Conservation (phyloP, 2,888 invertebrate genomes). For the Tholera decimalis region DNA sequence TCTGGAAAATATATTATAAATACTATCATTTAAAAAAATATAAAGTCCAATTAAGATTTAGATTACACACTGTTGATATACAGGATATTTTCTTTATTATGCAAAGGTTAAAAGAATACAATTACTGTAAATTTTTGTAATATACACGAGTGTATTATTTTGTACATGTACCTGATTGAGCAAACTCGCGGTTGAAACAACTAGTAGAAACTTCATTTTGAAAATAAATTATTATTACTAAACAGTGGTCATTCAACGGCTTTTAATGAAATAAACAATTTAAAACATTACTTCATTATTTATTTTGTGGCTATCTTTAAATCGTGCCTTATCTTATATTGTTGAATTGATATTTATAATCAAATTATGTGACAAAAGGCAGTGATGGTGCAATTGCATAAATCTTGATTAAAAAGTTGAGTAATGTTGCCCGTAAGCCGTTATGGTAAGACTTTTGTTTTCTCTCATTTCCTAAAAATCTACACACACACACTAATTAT, state of each 20-base stretch:
- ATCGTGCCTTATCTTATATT: conserved; percentile 60
- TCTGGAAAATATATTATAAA: conserved; percentile 66
- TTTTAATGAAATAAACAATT: conserved; percentile 23
- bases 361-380: background rate
- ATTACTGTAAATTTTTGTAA: conserved; percentile 1
- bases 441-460: too few species aligned
- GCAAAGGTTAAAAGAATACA: background rate
- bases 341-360: background rate
- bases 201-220: conserved; percentile 40
- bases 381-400: background rate
- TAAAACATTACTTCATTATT: conserved; percentile 47
- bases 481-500: too few species aligned
- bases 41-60: too few species aligned
- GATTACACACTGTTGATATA: background rate
- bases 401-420: conserved; percentile 7
- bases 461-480: too few species aligned
- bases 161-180: conserved; percentile 39
- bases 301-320: conserved; percentile 48
- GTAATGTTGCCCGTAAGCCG: background rate
- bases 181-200: conserved; percentile 9
- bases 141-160: background rate
- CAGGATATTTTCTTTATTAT: background rate
- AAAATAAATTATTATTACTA: background rate
- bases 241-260: background rate
- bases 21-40: background rate